These are phyloP conservation scores for human (Homo sapiens) DNA, from an alignment of 2,113 vertebrate species.

Conservation along the genomic window DNA sequence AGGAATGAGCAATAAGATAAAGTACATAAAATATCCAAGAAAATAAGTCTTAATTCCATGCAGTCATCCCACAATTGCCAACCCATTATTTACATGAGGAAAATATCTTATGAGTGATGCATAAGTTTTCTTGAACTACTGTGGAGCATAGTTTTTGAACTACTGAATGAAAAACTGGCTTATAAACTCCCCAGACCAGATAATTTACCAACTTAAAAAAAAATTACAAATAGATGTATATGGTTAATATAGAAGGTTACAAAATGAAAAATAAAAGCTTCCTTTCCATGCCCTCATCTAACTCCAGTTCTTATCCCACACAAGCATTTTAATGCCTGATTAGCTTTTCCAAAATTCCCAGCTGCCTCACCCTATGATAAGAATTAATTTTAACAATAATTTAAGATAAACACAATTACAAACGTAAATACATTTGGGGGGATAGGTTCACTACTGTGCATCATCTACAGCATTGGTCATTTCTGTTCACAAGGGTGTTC, in stretches of 20 bases:
- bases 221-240: background rate
- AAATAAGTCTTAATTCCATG: background rate
- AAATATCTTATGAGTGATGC: conserved; percentile 17
- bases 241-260: background rate
- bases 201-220: background rate
- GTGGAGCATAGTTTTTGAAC: background rate
- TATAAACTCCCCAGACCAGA: background rate
- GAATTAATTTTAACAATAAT: conserved; percentile 45
- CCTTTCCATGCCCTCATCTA: background rate
- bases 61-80: background rate
- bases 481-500: background rate
- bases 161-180: background rate
- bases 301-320: background rate
- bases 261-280: conserved; percentile 27
- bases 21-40: background rate
- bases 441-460: background rate
- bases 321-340: background rate
- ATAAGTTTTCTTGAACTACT: conserved; percentile 34
- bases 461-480: background rate
- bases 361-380: background rate
- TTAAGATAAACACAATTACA: background rate
- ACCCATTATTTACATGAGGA: background rate
- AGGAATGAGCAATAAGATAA: background rate
- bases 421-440: conserved; percentile 7
- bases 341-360: background rate